Base-by-base conservation (phyloP, 1,140 invertebrate genomes). In the Lepidotrigona ventralis region DNA sequence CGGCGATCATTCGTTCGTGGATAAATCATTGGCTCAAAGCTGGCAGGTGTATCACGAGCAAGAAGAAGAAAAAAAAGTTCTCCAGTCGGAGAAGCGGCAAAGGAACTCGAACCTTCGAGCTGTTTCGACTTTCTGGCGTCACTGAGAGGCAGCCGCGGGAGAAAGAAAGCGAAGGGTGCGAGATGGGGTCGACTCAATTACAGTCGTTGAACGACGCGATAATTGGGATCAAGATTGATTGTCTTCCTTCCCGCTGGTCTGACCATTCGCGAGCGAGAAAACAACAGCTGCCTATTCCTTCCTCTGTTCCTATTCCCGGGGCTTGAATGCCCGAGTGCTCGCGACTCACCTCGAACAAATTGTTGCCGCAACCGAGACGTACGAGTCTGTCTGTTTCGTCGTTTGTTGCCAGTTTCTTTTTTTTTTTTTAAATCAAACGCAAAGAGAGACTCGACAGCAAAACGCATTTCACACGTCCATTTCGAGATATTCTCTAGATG, bases 171-270 rank as follows among this genome's bases (percentile, higher is more conserved):
- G 39, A 46, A 74, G 72, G 63, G 58, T 17, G 72, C 29, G 77
- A 58, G 74, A 54, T 63, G 85, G 88, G 89, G 90, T 88, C 86
- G 87, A 90, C 90, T 92, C 91, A 93, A 93, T 92, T 92, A 93
- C 90, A 87, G 87, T 86, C 78, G 85, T 85, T 90, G 90, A 93
- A 91, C 89, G 91, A 92, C 91, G 90, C 90, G 92, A 92, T 93
- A 93, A 93, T 93, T 93, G 90, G 90, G 89, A 92, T 87, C 88
- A 92, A 92, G 91, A 93, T 93, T 92, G 90, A 93, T 93, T 85
- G 91, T 90, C 90, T 90, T 89, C 82, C 86, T 82, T 81, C 80
- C 86, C 66, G 51, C 54, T 66, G 68, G 54, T 74, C 83, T 83
- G 83, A 88, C 87, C 86, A 85, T 87, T 81, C 68, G 64, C 80